Conservation (phyloP, 2,797 vertebrate genomes). For the Lycodopsis pacificus region DNA sequence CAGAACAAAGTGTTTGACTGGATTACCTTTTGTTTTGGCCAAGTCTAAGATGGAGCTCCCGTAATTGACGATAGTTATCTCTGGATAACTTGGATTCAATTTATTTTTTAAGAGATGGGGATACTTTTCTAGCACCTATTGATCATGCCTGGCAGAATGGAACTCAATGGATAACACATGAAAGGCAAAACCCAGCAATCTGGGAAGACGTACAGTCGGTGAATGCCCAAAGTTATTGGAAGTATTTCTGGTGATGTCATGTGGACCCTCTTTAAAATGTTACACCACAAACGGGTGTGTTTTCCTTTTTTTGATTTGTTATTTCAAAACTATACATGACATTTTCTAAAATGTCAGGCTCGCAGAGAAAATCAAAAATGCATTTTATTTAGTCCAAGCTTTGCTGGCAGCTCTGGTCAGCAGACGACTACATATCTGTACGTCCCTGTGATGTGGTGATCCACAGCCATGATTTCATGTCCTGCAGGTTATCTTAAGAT, state of each 20-base stretch:
- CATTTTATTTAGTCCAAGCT: constrained; percentile 12
- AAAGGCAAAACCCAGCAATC: constrained; percentile 4
- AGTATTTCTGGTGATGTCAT: background rate
- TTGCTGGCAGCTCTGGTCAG: constrained; percentile 20
- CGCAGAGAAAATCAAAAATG: background rate
- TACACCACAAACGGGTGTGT: constrained; percentile 3
- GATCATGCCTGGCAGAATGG: constrained; percentile 3
- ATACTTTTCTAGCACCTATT: background rate
- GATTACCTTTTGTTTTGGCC: constrained; percentile 7
- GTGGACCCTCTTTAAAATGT: constrained; percentile 2
- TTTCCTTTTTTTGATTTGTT: background rate
- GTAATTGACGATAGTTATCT: background rate
- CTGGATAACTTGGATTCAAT: constrained; percentile 1
- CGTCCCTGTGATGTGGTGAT: constrained; percentile 49
- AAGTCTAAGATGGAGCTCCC: background rate
- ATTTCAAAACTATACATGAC: background rate
- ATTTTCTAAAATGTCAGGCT: constrained; percentile 3
- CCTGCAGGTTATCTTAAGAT: constrained; percentile 63
- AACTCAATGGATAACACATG: constrained; percentile 6
- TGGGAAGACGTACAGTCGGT: background rate
- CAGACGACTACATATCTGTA: constrained; percentile 40
- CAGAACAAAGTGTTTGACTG: background rate
- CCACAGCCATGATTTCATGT: constrained; percentile 68
- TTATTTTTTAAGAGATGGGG: constrained; percentile 5
- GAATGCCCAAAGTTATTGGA: background rate